A percentile compares a stretch with the other conserved stretches of the same genome.
These are phyloP conservation scores for Pachycephala philippinensis DNA, from an alignment of 2,113 vertebrate species.

Conservation along the genomic window DNA sequence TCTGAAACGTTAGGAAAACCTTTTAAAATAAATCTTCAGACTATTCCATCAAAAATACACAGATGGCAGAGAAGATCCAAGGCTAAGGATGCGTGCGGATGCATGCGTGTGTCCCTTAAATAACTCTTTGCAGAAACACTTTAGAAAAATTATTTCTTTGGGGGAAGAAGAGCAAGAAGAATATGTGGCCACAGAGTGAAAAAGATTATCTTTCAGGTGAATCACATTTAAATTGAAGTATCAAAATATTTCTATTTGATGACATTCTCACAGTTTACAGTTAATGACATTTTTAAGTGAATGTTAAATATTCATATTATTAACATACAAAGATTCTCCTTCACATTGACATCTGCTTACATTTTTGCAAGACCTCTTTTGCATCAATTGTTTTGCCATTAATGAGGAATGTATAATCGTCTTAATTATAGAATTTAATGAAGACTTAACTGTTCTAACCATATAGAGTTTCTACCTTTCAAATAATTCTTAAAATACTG, in stretches of 20 bases:
- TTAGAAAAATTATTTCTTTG: neutral
- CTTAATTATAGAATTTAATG: neutral
- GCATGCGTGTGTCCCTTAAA: neutral
- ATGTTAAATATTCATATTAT: conserved; percentile 28
- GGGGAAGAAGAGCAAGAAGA: neutral
- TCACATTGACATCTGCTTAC: conserved; percentile 24
- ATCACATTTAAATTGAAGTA: conserved; percentile 25
- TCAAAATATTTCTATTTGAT: conserved; percentile 35
- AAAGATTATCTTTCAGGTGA: neutral
- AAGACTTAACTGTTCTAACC: neutral
- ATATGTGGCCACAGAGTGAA: neutral
- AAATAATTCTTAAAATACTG: conserved; percentile 22
- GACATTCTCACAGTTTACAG: conserved; percentile 46
- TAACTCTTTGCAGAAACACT: conserved; percentile 27
- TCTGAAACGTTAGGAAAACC: conserved; percentile 50
- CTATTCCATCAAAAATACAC: conserved; percentile 63
- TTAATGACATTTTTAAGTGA: neutral
- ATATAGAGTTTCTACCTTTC: neutral
- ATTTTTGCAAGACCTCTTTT: conserved; percentile 35
- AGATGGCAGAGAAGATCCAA: conserved; percentile 54
- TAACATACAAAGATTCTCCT: conserved; percentile 31
- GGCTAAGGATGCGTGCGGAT: neutral
- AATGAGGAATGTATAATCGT: neutral
- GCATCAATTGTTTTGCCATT: neutral
- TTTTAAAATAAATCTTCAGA: conserved; percentile 61